Evolutionary conservation across 2,113 vertebrate species (phyloP).

Genomic region (Donacobius atricapilla): DNA sequence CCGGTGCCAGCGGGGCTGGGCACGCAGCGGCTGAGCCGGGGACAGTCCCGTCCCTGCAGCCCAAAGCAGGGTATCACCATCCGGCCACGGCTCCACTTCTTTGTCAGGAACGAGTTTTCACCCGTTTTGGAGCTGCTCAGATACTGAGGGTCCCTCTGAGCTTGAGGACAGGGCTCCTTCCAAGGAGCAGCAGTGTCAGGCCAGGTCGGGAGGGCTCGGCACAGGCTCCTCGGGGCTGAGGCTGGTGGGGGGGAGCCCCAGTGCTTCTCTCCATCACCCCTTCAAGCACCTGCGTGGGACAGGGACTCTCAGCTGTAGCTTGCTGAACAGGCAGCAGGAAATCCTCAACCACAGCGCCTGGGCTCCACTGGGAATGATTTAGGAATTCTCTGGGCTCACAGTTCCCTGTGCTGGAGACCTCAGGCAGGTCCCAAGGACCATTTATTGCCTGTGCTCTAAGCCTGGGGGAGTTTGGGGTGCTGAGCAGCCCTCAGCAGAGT

Average conservation of each 20-base stretch:
- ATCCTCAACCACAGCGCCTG: not conserved
- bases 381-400: not conserved
- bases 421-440: not conserved
- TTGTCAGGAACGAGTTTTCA: not conserved
- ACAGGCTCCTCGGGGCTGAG: not conserved
- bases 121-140: not conserved
- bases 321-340: not conserved
- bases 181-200: not conserved
- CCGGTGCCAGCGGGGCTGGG: not conserved
- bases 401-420: no score
- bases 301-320: not conserved
- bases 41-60: not conserved
- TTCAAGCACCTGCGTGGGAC: accelerated
- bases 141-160: accelerated
- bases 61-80: accelerated
- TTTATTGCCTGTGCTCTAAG: not conserved
- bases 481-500: not conserved
- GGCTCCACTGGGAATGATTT: accelerated
- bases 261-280: not conserved
- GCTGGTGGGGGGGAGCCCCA: accelerated
- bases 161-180: not conserved
- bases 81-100: accelerated
- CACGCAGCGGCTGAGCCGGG: not conserved
- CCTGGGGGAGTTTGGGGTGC: not conserved
- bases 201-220: not conserved